Base-by-base conservation (phyloP, 2,888 invertebrate species). In the Drosophila cyrtoloma region DNA sequence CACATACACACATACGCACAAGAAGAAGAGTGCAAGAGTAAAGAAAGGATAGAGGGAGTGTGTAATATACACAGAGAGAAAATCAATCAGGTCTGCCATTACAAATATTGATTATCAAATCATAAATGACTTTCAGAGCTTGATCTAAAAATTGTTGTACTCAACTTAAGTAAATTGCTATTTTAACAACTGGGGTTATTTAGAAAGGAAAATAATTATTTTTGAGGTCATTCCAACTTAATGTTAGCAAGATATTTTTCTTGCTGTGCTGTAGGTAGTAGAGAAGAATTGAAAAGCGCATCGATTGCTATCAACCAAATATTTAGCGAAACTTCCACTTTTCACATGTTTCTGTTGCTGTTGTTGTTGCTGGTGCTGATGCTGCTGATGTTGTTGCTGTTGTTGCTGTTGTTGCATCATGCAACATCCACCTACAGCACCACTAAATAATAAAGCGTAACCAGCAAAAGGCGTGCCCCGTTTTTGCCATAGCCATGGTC, bases 371-470 rank as follows among this genome's bases (percentile, higher is more conserved):
- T 42, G 28, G 0, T 30, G 50, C 1, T 16, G 26, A 0, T 22
- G 30, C 3, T 30, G 50, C 1, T 16, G 26, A 1, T 22, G 30
- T 10, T 50, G 22, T 16, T 37, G 35, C 6, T 37, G 55, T 16
- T 37, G 56, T 28, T 56, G 53, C 16, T 53, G 58, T 42, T 42
- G 42, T n/a, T 42, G 58, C 44, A 30, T 44, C 58, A 22, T 39
- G 44, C 44, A 58, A 44, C 32, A 74, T 81, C 86, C 90, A 83
- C 86, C 86, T 81, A 89, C 88, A 82, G 83, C 81, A 78, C 78
- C 81, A 80, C 86, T 88, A 83, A 86, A 86, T 89, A 87, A 87
- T 87, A 87, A 87, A 90, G 89, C 83, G 86, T 85, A 90, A 87
- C 87, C 89, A 87, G 88, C 81, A 87, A 87, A 87, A 87, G 87